Evolutionary conservation across 1,140 invertebrate species (phyloP), one percentile per base, ranked within the genome.

Genomic region (Lepidurus apus): DNA sequence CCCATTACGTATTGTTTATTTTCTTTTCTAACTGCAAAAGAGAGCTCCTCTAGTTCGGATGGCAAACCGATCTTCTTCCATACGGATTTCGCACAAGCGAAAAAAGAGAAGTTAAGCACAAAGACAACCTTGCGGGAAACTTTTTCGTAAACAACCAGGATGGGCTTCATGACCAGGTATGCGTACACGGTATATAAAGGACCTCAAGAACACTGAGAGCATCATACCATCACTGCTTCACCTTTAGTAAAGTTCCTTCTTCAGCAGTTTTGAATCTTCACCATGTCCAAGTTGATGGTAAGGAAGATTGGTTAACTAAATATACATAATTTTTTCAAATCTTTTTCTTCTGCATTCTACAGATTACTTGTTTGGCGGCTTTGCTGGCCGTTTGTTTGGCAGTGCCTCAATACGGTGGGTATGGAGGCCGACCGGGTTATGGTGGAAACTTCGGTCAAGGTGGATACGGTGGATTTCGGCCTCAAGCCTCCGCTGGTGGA

Each of bases 401-500:
- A n/a, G 6, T 65, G 53, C 53, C 53, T 34, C 34, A 34, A 34
- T 34, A 34, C 34, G 4, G 47, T 65, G 47, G 47, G 21, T 65
- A 65, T 65, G 47, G 47, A 11, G 8, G 1, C 34, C 34, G 34
- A 34, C 34, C 34, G 2, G 34, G 10, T 10, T 10, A 21, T 13
- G 13, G 13, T 13, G 13, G 13, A 1, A 17, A 17, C 8, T 65
- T n/a, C 10, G 45, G 45, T 17, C 45, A 47, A 7, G 45, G 45
- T 47, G 45, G 45, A 9, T 47, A 2, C 45, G 53, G n/a, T 65
- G 17, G 21, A n/a, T 13, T 3, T 21, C 0, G 17, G 17, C 53
- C 53, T 65, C 53, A 65, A 65, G 53, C 53, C 21, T 65, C 53
- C 53, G 53, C 53, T 65, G 53, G 53, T 21, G 53, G 53, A 65